phyloP scores from a whole-genome alignment of 2,797 vertebrate species.

The Echeneis naucrates region DNA sequence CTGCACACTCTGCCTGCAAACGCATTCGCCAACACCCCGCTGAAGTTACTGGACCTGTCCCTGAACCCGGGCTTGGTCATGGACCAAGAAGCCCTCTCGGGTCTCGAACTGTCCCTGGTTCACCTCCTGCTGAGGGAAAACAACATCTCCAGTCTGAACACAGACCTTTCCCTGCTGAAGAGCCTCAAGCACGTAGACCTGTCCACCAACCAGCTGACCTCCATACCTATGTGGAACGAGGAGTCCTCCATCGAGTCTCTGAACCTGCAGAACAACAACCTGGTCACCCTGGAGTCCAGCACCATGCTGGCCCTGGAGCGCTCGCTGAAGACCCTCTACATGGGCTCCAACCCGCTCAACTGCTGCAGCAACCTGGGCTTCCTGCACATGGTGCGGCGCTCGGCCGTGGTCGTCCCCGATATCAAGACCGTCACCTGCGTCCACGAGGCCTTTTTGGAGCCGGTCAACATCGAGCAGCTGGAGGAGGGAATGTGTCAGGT shows the following conservation, averaged over 20 bases:
- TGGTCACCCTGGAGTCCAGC: constrained; percentile 86
- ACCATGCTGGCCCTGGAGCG: constrained; percentile 86
- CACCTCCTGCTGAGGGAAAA: constrained; percentile 89
- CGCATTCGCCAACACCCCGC: constrained; percentile 85
- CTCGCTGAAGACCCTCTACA: constrained; percentile 90
- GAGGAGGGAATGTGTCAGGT: constrained; percentile 87
- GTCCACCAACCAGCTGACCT: constrained; percentile 89
- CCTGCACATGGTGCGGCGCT: constrained; percentile 86
- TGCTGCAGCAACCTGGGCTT: constrained; percentile 92
- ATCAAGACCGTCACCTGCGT: constrained; percentile 86
- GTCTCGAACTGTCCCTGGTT: constrained; percentile 89
- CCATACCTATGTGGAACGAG: constrained; percentile 84
- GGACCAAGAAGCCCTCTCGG: constrained; percentile 82
- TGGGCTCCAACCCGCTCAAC: constrained; percentile 91
- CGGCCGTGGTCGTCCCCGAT: constrained; percentile 85
- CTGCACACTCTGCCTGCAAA: constrained; percentile 80
- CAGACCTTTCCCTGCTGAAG: constrained; percentile 86
- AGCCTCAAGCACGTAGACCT: constrained; percentile 89
- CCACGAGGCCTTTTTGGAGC: constrained; percentile 77
- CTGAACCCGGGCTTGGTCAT: constrained; percentile 88
- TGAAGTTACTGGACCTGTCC: constrained; percentile 90
- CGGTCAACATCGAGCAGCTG: constrained; percentile 83
- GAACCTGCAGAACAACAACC: constrained; percentile 92
- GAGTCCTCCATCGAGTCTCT: constrained; percentile 89
- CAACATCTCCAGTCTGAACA: constrained; percentile 81